Evolutionary conservation across 2,113 vertebrate species (phyloP).

Genomic region (Centropristis striata): DNA sequence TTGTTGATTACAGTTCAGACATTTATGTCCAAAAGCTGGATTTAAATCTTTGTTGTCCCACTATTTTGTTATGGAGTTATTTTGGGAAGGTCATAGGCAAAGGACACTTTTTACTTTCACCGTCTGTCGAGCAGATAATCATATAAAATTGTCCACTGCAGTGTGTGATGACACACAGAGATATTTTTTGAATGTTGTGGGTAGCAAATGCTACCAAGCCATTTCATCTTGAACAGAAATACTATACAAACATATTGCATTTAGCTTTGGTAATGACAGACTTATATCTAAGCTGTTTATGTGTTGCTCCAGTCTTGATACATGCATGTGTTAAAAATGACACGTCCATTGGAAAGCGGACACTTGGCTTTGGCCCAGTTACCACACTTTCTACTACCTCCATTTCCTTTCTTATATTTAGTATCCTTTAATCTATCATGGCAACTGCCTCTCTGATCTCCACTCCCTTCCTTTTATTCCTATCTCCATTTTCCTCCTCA

Average conservation of each 20-base stretch:
- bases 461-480: not conserved
- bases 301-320: not conserved
- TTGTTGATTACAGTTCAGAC: not conserved
- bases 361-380: not conserved
- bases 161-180: not conserved
- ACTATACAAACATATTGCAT: too few species aligned
- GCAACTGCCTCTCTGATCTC: conserved; percentile 16
- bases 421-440: conserved; percentile 21
- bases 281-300: not conserved
- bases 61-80: not conserved
- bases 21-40: not conserved
- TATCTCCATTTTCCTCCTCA: conserved; percentile 14
- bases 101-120: not conserved
- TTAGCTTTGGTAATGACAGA: not conserved
- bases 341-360: not conserved
- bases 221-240: not conserved
- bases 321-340: not conserved
- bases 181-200: not conserved
- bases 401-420: conserved; percentile 8
- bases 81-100: not conserved
- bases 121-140: not conserved
- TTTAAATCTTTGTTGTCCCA: not conserved
- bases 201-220: not conserved
- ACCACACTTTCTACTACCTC: not conserved
- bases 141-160: not conserved